Evolutionary conservation across 1,140 invertebrate genomes (phyloP), one percentile per base, ranked within the genome.

Genomic region (Gryon sp.): DNA sequence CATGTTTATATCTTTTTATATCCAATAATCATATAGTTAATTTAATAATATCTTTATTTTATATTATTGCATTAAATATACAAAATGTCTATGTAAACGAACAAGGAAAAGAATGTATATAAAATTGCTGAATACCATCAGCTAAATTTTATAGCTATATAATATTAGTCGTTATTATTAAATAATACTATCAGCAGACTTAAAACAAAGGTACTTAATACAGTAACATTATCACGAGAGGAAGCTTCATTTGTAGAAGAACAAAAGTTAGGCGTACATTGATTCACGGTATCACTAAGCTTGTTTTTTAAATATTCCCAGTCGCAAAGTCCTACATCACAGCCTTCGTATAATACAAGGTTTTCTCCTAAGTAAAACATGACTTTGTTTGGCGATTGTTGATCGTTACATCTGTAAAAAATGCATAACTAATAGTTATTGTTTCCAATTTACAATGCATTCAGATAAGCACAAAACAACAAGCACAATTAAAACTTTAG

Each of bases 341-440:
- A 90, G 19, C 86, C 89, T 7, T 87, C 82, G 20, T 86, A 86
- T 15, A 75, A 38, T 6, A 90, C 60, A 2, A 83, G 81, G 16
- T 84, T 82, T 68, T 90, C 90, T 18, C 83, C 82, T 53, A 88
- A 62, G 59, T 88, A 90, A 76, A 90, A 90, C 82, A 90, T 87
- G 0, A 90, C 86, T 76, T 88, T 87, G 59, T 89, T 87, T 11
- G 81, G 81, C 1, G 70, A 53, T n/a, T 81, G 77, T 2, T 28
- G 32, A 11, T 80, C 75, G 0, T 82, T 72, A 52, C 90, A 90
- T 68, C 89, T 90, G 82, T 6, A 69, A 82, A 79, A 22, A 45
- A 24, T 24, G n/a, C n/a, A 24, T 24, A 24, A 24, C 22, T 24
- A 24, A 24, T n/a, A n/a, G n/a, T n/a, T n/a, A n/a, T n/a, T n/a